Evolutionary conservation across 2,797 vertebrate species (phyloP).

Genomic region (Sternarchorhynchus goeldii): DNA sequence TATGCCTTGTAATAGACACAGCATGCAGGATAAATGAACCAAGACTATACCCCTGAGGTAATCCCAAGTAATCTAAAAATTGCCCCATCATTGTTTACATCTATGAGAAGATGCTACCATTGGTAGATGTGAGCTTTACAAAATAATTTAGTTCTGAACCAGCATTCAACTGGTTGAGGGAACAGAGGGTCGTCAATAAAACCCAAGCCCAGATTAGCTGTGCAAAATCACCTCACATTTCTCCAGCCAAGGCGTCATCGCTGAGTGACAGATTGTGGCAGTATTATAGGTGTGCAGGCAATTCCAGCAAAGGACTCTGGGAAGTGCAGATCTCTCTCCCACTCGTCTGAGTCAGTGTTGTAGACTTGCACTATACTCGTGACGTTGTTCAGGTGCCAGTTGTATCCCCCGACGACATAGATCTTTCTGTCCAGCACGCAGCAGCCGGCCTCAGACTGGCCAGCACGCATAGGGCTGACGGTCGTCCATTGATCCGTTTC

Average conservation of each 20-base stretch:
- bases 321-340: constrained; percentile 97
- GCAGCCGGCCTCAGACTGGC: constrained; percentile 95
- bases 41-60: constrained; percentile 12
- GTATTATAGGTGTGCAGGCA: constrained; percentile 83
- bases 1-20: constrained; percentile 2
- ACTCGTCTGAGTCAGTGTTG: constrained; percentile 91
- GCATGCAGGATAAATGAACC: not conserved
- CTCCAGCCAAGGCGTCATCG: constrained; percentile 67
- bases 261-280: constrained; percentile 81
- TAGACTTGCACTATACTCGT: constrained; percentile 97
- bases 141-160: not conserved
- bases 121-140: not conserved
- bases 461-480: constrained; percentile 90
- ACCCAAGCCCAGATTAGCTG: not conserved
- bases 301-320: constrained; percentile 95
- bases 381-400: constrained; percentile 97
- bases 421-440: constrained; percentile 89
- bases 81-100: not conserved
- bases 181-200: not conserved
- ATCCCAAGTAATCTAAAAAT: not conserved
- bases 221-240: constrained; percentile 3
- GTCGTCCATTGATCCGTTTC: constrained; percentile 95
- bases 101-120: not conserved
- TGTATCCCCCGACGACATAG: constrained; percentile 93
- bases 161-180: not conserved